phyloP scores from a whole-genome alignment of 92 coral and sea anemone species.

The Heteractis magnifica region DNA sequence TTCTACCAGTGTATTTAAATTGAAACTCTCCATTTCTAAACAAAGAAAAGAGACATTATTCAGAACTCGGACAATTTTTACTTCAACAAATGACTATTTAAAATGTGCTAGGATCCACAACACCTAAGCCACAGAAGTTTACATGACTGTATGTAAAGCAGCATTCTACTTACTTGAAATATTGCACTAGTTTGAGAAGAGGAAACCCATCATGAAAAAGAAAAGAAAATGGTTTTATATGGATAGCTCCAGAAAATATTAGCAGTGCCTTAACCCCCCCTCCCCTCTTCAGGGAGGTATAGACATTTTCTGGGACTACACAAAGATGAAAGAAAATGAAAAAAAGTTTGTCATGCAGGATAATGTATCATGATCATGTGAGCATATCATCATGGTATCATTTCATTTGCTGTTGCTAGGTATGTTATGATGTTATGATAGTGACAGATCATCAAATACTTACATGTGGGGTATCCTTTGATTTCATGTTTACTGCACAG shows the following conservation, averaged over 20 bases:
- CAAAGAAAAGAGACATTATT: neutral
- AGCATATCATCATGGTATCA: neutral
- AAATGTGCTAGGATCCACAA: no score
- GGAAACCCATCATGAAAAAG: neutral
- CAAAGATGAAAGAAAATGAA: no score
- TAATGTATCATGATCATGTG: no score
- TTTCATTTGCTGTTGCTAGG: neutral
- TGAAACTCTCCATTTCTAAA: constrained; percentile 84
- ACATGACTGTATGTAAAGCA: no score
- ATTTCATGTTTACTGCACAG: constrained; percentile 61
- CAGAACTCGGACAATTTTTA: neutral
- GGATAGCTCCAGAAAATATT: neutral
- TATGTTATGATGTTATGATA: neutral
- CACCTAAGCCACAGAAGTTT: no score
- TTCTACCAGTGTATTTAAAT: constrained; percentile 65
- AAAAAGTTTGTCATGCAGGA: no score
- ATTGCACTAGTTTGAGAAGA: constrained; percentile 58
- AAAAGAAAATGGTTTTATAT: neutral
- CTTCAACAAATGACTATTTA: neutral
- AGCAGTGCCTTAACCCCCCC: no score
- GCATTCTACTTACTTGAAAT: constrained; percentile 77
- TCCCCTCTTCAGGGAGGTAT: no score
- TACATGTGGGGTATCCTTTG: constrained; percentile 87
- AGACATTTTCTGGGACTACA: no score
- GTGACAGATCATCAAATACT: constrained; percentile 33